phyloP scores from a whole-genome alignment of 2,888 invertebrate genomes.

The Apotomis betuletana region DNA sequence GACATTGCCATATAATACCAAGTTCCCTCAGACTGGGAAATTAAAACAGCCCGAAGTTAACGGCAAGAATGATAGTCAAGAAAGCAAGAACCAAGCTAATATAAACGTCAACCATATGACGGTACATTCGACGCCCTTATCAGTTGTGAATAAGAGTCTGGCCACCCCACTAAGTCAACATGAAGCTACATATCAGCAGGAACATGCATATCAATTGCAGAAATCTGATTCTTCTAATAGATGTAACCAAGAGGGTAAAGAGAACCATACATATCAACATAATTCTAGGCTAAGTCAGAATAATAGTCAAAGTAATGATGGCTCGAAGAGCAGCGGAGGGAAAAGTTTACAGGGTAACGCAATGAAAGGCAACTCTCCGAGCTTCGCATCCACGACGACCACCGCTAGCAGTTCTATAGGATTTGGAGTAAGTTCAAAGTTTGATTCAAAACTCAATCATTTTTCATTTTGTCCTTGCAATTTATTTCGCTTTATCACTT shows the following conservation, averaged over 20 bases:
- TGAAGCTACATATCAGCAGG: constrained; percentile 81
- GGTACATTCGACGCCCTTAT: constrained; percentile 80
- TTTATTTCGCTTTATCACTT: constrained; percentile 46
- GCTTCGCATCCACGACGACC: constrained; percentile 68
- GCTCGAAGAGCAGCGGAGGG: constrained; percentile 61
- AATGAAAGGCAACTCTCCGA: constrained; percentile 74
- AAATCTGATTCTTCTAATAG: constrained; percentile 80
- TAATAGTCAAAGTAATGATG: constrained; percentile 71
- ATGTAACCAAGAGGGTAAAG: constrained; percentile 82
- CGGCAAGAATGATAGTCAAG: constrained; percentile 67
- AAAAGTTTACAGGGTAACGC: constrained; percentile 63
- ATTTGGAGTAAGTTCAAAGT: constrained; percentile 72
- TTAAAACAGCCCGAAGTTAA: constrained; percentile 68
- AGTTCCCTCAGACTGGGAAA: constrained; percentile 87
- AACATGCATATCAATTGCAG: constrained; percentile 80
- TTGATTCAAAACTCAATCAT: constrained; percentile 22
- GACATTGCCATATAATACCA: constrained; percentile 94
- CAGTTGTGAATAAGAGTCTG: constrained; percentile 85
- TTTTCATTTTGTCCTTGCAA: constrained; percentile 35
- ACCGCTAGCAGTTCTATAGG: constrained; percentile 73
- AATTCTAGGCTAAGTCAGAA: constrained; percentile 77
- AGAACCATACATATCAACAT: constrained; percentile 82
- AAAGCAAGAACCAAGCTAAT: constrained; percentile 65
- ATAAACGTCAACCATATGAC: constrained; percentile 81
- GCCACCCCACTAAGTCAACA: constrained; percentile 86